Base-by-base conservation (phyloP, 2,888 invertebrate genomes). In the Amphipyra tragopoginis region DNA sequence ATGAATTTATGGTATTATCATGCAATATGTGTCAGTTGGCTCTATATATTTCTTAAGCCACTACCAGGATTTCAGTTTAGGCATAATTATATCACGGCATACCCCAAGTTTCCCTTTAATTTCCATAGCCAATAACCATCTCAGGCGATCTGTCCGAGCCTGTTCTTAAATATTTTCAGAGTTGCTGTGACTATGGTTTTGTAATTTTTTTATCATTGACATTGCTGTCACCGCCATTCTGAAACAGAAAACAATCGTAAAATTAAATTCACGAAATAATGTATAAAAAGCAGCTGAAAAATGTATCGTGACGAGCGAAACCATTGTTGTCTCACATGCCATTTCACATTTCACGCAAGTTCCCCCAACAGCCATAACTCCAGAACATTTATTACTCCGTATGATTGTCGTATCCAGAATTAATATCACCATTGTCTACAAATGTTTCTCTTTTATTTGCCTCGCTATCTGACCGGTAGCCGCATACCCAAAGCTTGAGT, bases 381-480 rank as follows among this genome's bases (percentile, higher is more conserved):
- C 11, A 43, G 68, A 68, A 68, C 77, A 80, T 77, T 80, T 80
- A 77, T 77, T 79, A 73, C 80, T 61, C 64, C 62, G 72, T 72
- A 73, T 76, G 77, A 78, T 73, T 72, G 78, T 81, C 71, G 73
- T 68, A 74, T 70, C 67, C 80, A 79, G 71, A 77, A 74, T 77
- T 78, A 77, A 81, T 75, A 80, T 65, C 69, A 69, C 68, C 73
- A 76, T 73, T 74, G 74, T 75, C 80, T 77, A 80, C 77, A 77
- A 80, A 75, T 72, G 65, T 71, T 52, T 63, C 60, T 68, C 78
- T 78, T 75, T 79, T 79, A 79, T 78, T 75, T 75, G 61, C 60
- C 72, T 72, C 79, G 72, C 78, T 85, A 83, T 80, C 81, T 77
- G 63, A 71, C 80, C 90, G 84, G 91, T 87, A 91, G 90, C 89